A percentile compares a stretch with the other conserved stretches of the same genome.
These are phyloP conservation scores for Agrochola circellaris DNA, from an alignment of 2,888 invertebrate genomes.

Conservation along the genomic window DNA sequence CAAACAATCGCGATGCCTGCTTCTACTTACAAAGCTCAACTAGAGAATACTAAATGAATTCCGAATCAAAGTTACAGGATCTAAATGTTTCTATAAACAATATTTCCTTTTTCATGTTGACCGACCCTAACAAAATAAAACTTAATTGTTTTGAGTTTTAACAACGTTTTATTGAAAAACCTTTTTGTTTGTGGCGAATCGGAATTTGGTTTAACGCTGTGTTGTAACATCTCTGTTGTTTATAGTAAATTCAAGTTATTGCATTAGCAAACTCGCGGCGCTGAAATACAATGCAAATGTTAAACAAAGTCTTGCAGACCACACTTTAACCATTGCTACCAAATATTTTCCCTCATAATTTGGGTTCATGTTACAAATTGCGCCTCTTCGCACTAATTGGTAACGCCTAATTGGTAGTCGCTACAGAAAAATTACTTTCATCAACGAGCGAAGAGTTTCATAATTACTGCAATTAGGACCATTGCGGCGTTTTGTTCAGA, in stretches of 20 bases:
- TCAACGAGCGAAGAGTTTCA: slow-evolving; percentile 88
- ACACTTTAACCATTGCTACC: slow-evolving; percentile 41
- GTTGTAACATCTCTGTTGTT: not conserved
- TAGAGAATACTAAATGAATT: slow-evolving; percentile 57
- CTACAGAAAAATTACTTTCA: slow-evolving; percentile 89
- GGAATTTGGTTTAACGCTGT: not conserved
- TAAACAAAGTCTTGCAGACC: slow-evolving; percentile 44
- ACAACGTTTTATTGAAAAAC: slow-evolving; percentile 14
- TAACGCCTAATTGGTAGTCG: slow-evolving; percentile 87
- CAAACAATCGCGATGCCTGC: slow-evolving; percentile 48
- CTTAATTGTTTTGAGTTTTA: slow-evolving; percentile 36
- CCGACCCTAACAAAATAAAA: slow-evolving; percentile 47
- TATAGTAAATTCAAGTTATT: slow-evolving; percentile 11
- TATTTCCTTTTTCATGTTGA: slow-evolving; percentile 53
- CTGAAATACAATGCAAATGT: slow-evolving; percentile 30
- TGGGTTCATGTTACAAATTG: slow-evolving; percentile 83
- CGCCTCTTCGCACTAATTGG: slow-evolving; percentile 83
- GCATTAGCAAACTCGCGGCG: not conserved
- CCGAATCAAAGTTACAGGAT: slow-evolving; percentile 52
- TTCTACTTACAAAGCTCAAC: slow-evolving; percentile 36
- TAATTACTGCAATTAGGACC: slow-evolving; percentile 87
- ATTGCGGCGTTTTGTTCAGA: slow-evolving; percentile 83
- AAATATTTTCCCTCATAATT: slow-evolving; percentile 74
- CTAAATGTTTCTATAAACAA: slow-evolving; percentile 51
- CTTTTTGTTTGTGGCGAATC: slow-evolving; percentile 22